Conservation (phyloP, 1,140 invertebrate genomes). For the Asbolus verrucosus region DNA sequence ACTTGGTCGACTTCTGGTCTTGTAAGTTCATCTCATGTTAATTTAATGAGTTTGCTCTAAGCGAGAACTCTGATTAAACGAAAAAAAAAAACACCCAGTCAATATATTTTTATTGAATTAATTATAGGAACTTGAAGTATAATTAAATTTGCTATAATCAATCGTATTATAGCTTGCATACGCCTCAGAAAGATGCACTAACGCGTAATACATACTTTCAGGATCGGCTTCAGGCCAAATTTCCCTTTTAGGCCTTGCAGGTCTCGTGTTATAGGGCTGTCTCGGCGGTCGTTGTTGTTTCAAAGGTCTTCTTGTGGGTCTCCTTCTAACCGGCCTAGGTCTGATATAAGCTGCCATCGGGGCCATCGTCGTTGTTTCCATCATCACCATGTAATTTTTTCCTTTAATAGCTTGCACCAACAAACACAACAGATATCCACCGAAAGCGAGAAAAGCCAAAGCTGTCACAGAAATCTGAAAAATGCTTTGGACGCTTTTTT, state of each 20-base stretch:
- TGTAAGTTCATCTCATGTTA: conserved; percentile 23
- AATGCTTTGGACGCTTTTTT: conserved; percentile 72
- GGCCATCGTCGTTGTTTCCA: conserved; percentile 37
- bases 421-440: conserved; percentile 80
- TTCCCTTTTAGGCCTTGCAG: conserved; percentile 50
- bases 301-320: conserved; percentile 41
- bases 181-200: conserved; percentile 69
- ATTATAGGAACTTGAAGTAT: conserved; percentile 46
- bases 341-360: conserved; percentile 33
- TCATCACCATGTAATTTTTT: conserved; percentile 64
- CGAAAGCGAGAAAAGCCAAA: conserved; percentile 81
- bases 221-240: conserved; percentile 63
- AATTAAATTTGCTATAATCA: conserved; percentile 55
- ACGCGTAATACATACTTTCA: conserved; percentile 67
- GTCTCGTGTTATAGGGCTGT: conserved; percentile 55
- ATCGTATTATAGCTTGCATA: conserved; percentile 64
- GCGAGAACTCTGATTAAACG: conserved; percentile 12
- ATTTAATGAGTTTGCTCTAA: conserved; percentile 2
- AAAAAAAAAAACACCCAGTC: conserved; percentile 4
- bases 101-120: conserved; percentile 31
- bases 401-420: conserved; percentile 77
- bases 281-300: conserved; percentile 24
- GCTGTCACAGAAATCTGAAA: conserved; percentile 80
- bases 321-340: conserved; percentile 52
- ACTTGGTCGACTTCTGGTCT: conserved; percentile 51